Conservation (phyloP, 2,113 vertebrate genomes). For the Donacobius atricapilla region DNA sequence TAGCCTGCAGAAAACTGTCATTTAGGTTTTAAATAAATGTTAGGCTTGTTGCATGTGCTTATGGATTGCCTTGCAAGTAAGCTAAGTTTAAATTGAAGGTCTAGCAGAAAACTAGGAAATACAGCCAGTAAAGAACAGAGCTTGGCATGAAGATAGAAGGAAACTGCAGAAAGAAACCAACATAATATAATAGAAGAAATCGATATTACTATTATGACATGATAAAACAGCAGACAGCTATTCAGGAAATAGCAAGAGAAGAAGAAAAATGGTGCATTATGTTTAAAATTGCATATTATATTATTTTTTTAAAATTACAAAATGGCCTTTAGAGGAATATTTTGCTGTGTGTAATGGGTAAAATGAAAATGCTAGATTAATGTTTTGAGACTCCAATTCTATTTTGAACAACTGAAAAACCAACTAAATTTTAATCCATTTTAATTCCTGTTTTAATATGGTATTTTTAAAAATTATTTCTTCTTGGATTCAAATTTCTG, state of each 20-base stretch:
- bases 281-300: not conserved
- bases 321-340: not conserved
- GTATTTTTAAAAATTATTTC: not conserved
- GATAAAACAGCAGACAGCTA: not conserved
- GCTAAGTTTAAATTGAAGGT: not conserved
- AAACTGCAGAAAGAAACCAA: not conserved
- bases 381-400: not conserved
- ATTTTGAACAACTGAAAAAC: not conserved
- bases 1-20: not conserved
- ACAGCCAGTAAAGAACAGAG: not conserved
- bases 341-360: not conserved
- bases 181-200: not conserved
- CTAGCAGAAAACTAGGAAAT: not conserved
- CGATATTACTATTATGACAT: not conserved
- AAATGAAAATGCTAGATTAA: not conserved
- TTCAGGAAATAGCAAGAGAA: not conserved
- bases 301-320: not conserved
- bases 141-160: not conserved
- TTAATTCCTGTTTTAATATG: not conserved
- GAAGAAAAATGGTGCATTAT: not conserved
- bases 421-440: not conserved
- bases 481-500: not conserved
- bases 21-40: not conserved
- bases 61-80: not conserved
- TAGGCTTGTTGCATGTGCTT: not conserved